Evolutionary conservation across 2,113 vertebrate genomes (phyloP), one percentile per base, ranked within the genome.

Genomic region (Elanoides forficatus): DNA sequence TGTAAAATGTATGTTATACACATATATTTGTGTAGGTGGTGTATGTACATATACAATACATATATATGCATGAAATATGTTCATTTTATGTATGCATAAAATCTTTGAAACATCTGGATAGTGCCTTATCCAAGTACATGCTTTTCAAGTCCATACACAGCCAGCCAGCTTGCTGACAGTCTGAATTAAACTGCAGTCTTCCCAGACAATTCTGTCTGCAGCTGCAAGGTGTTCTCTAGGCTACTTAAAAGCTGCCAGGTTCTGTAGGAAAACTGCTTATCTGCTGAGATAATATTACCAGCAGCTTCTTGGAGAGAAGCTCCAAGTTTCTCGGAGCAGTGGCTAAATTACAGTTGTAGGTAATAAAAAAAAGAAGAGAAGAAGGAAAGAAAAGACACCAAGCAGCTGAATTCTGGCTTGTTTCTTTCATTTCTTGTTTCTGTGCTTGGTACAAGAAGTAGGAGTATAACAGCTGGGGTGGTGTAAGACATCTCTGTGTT

Each of bases 61-160:
- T 34, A 45, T 68, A 36, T 68, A 48, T 93, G 29, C 40, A 42
- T 81, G 60, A 92, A 88, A 79, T 42, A 71, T 47, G 13, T 63
- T 32, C 81, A 17, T 91, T 71, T 93, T 81, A n/a, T 79, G 5
- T 52, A 47, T 47, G 23, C 63, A 68, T 81, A 29, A 86, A 91
- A 18, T 67, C 80, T 90, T 81, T 63, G 72, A 70, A 94, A 81
- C 82, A 74, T 88, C 96, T 97, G 88, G 90, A 48, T 88, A 91
- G 34, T 67, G 27, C 72, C 42, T 97, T 95, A 88, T 59, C 18
- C 86, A 67, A 86, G 29, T 40, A 75, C 50, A 62, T 68, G 30
- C 60, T 70, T 84, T 86, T 93, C 85, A 93, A 93, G 68, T 76
- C 82, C 20, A 5, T 76, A n/a, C 8, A 4, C 29, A 94, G 75